A percentile compares a stretch with the other conserved stretches of the same genome.
Conservation (phyloP, 2,113 vertebrate species). For the Neogale vison region DNA sequence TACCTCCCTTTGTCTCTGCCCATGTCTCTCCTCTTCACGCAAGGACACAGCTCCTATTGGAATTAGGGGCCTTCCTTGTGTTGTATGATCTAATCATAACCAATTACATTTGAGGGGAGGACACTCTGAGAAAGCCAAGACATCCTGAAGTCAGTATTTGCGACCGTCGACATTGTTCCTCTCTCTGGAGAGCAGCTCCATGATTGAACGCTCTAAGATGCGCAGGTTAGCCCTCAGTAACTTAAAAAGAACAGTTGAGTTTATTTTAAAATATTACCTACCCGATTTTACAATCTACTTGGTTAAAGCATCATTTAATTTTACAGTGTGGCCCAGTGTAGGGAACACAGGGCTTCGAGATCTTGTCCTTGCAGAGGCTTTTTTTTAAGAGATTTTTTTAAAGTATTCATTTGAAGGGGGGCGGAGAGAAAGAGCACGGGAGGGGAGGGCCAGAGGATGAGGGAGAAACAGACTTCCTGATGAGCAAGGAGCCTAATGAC, state of each 20-base stretch:
- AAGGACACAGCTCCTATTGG: neutral
- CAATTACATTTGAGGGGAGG: neutral
- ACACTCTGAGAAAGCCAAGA: neutral
- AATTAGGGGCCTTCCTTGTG: no score
- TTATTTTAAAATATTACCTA: neutral
- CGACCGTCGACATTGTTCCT: neutral
- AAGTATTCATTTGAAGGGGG: neutral
- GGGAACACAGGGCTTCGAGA: neutral
- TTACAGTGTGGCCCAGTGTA: neutral
- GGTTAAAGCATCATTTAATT: neutral
- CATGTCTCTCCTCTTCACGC: neutral
- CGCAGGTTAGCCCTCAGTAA: neutral
- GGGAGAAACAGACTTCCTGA: neutral
- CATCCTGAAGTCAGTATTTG: neutral
- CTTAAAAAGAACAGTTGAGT: neutral
- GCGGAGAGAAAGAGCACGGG: neutral
- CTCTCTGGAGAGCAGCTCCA: neutral
- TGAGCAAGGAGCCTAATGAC: neutral
- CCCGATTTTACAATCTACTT: neutral
- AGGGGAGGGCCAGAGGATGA: neutral
- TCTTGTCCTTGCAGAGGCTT: neutral
- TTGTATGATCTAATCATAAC: neutral
- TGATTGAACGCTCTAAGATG: neutral
- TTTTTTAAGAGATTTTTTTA: neutral
- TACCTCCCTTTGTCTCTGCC: neutral